Base-by-base conservation (phyloP, 2,113 vertebrate genomes). In the Emydura subglobosa region DNA sequence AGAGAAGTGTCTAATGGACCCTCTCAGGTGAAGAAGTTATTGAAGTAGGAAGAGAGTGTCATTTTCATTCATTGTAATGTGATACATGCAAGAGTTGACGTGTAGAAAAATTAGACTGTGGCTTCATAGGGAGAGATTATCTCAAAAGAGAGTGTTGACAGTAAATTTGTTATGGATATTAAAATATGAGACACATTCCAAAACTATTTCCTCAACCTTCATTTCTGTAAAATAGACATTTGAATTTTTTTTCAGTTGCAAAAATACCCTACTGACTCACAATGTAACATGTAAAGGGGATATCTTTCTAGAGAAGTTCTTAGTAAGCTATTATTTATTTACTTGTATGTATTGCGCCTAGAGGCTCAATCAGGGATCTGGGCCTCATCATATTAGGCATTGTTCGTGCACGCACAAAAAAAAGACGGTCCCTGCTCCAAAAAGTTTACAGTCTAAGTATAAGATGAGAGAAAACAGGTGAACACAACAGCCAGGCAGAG, bases 91-190 rank as follows among this genome's bases (percentile, higher is more conserved):
- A 80, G 11, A 92, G 42, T 5, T 84, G 12, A 93, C 93, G 49
- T 61, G 5, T 59, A 82, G 50, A 91, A 91, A 10, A 86, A 24
- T 11, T 84, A 4, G 1, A 2, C 89, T 94, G 44, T 57, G 27
- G 83, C 65, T 85, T 5, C 54, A 17, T 4, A 5, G 61, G 61
- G 34, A 44, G 61, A 72, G 29, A 44, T 13, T 76, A 5, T n/a
- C 89, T 94, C 90, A 50, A 90, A 95, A 96, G 59, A 74, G 95
- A 83, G 61, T 78, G 10, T 85, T 53, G 4, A 22, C 83, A 81
- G 25, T 89, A 29, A 94, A 83, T 51, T 90, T 93, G 53, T 94
- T 91, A 88, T 5, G 51, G 79, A 7, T 83, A 13, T 94, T 89
- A 95, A 92, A 94, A 96, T 29, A 88, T 29, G 85, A 16, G 88